phyloP scores from a whole-genome alignment of 2,797 vertebrate genomes.

The Tragopan temminckii region DNA sequence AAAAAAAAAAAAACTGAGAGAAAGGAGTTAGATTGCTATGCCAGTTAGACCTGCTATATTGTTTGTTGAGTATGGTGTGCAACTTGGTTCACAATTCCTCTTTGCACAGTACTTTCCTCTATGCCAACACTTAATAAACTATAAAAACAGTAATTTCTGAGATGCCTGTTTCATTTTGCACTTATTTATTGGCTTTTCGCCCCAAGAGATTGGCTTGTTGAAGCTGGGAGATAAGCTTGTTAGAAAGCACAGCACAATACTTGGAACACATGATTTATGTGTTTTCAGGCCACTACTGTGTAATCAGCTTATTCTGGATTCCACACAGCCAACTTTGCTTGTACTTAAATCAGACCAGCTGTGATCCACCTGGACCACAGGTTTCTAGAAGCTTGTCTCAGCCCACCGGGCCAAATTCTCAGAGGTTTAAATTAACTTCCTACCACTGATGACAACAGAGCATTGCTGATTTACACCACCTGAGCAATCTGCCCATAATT shows the following conservation, averaged over 20 bases:
- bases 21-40: accelerated
- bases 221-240: slow-evolving; percentile 6
- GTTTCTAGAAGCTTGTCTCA: neutral
- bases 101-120: neutral
- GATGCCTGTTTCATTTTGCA: neutral
- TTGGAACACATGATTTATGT: slow-evolving; percentile 4
- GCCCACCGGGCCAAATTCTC: neutral
- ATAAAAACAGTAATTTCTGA: neutral
- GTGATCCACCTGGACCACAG: neutral
- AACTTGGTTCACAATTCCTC: neutral
- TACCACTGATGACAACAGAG: neutral
- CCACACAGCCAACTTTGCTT: neutral
- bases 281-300: slow-evolving; percentile 13
- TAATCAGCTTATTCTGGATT: slow-evolving; percentile 29
- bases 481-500: neutral
- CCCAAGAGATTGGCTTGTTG: neutral
- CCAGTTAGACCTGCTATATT: neutral
- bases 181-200: neutral
- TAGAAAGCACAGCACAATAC: neutral
- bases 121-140: neutral
- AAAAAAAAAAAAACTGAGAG: too few species aligned
- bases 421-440: neutral
- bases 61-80: neutral
- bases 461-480: neutral
- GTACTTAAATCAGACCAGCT: neutral